Base-by-base conservation (phyloP, 2,888 invertebrate genomes). In the Anarsia innoxiella region DNA sequence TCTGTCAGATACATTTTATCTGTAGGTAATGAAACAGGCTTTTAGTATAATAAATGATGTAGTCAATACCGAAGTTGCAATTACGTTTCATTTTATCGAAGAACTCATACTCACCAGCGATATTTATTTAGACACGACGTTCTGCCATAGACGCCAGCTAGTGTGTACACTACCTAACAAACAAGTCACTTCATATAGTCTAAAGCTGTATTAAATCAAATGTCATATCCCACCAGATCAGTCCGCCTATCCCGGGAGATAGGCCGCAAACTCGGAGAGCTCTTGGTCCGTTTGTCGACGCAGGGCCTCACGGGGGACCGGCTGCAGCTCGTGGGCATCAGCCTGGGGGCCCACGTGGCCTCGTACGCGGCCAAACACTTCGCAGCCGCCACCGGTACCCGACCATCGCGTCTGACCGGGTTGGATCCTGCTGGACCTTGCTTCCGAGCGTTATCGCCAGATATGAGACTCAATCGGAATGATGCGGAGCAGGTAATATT, bases 341-440 rank as follows among this genome's bases (percentile, higher is more conserved):
- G 83, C 39, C 53, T 85, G 3, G 82, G 83, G 0, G 74, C 77
- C 0, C 84, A 84, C 36, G 62, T 75, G 2, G 57, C 54, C 0
- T 47, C 65, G 0, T 66, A 66, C 36, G 76, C 79, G 0, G 72
- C 80, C 0, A 77, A 74, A 49, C 61, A 70, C 51, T 80, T 70
- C 66, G 72, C 63, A 43, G 40, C 62, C 1, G 42, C 40, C 0
- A 80, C 78, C 0, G 82, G 83, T 0, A 61, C 55, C 36, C 80
- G 79, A 41, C 66, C 71, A 1, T 53, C 63, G 0, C 63, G 79
- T 41, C 9, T 84, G 5, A 80, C 80, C 0, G 84, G 78, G 0
- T 39, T 84, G 2, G 84, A 84, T 11, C 83, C 82, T 1, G 77
- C 84, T 0, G 84, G 84, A 0, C 83, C 84, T 0, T 84, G 84